phyloP scores from a whole-genome alignment of 2,888 invertebrate genomes.

The Cataglyphis cursor region DNA sequence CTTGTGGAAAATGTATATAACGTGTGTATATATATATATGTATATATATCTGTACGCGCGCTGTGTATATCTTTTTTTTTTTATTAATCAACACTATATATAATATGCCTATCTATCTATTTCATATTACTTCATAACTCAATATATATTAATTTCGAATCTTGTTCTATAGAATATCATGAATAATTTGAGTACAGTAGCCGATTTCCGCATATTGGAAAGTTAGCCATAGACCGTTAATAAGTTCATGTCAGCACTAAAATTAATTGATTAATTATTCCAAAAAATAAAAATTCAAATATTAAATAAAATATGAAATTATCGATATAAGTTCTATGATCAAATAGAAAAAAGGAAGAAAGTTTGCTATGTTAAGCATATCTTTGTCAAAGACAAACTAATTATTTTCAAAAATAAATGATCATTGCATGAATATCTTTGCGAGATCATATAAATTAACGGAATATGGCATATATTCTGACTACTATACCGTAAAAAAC shows the following conservation, averaged over 20 bases:
- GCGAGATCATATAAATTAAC: constrained; percentile 80
- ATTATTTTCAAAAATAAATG: not conserved
- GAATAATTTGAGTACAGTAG: constrained; percentile 84
- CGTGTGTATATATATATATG: constrained; percentile 74
- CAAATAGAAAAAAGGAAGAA: constrained; percentile 28
- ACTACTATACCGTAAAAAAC: constrained; percentile 83
- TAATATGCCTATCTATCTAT: constrained; percentile 82
- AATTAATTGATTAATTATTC: constrained; percentile 20
- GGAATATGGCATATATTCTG: constrained; percentile 84
- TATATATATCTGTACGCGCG: constrained; percentile 76
- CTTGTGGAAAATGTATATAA: constrained; percentile 85
- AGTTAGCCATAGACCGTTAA: constrained; percentile 84
- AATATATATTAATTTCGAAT: constrained; percentile 85
- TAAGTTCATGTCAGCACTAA: constrained; percentile 71
- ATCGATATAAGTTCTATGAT: constrained; percentile 1
- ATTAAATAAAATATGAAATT: constrained; percentile 28
- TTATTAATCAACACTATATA: constrained; percentile 83
- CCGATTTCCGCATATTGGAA: constrained; percentile 81
- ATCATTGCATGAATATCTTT: constrained; percentile 1
- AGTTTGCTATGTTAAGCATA: constrained; percentile 36
- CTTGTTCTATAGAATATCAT: constrained; percentile 82
- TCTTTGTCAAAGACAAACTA: not conserved
- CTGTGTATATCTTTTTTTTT: constrained; percentile 77
- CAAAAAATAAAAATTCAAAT: constrained; percentile 34
- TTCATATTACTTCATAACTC: constrained; percentile 77